A percentile compares a stretch with the other conserved stretches of the same genome.
Conservation (phyloP, 2,888 invertebrate genomes). For the Phymatocera aterrima region DNA sequence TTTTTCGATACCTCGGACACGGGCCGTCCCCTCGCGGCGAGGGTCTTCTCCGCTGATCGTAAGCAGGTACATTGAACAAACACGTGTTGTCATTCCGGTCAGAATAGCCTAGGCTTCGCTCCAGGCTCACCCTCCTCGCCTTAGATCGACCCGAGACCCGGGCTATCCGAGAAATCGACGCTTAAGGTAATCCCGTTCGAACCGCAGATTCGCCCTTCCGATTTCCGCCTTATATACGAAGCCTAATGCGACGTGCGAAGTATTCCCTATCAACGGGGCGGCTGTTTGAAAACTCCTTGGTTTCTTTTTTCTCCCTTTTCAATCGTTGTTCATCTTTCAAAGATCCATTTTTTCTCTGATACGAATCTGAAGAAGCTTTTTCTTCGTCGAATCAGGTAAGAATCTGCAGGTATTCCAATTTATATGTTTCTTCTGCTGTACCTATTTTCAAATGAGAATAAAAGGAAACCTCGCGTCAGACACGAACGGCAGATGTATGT, state of each 20-base stretch:
- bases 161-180: conserved; percentile 54
- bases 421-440: too few species aligned
- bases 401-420: too few species aligned
- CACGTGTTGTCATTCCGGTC: conserved; percentile 59
- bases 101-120: conserved; percentile 47
- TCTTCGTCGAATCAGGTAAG: too few species aligned
- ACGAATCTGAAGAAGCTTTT: too few species aligned
- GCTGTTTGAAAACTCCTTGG: conserved; percentile 30
- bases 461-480: too few species aligned
- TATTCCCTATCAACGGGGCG: conserved; percentile 24
- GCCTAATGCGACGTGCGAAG: conserved; percentile 45
- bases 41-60: conserved; percentile 10
- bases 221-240: conserved; percentile 37
- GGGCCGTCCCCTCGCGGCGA: neutral
- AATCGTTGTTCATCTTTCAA: neutral
- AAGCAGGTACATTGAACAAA: conserved; percentile 45
- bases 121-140: conserved; percentile 10
- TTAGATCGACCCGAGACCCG: conserved; percentile 41
- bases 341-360: too few species aligned
- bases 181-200: conserved; percentile 57
- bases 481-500: neutral
- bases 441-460: neutral
- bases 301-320: neutral
- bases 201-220: conserved; percentile 54
- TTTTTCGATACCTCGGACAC: neutral